Base-by-base conservation (phyloP, 1,140 invertebrate genomes). In the Diploscapter pachys region DNA sequence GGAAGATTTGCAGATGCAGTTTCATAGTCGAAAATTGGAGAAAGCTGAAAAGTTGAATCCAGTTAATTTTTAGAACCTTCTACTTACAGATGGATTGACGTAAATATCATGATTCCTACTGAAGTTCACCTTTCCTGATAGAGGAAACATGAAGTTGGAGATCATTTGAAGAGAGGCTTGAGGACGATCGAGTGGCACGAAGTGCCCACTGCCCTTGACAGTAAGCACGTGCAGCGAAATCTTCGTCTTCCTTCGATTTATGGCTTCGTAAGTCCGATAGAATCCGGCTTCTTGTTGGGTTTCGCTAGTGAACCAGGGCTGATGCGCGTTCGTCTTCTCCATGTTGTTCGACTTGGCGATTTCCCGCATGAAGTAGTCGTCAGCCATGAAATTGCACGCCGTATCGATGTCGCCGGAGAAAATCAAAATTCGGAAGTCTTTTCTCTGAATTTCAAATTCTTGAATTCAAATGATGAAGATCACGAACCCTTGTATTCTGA, bases 391-490 rank as follows among this genome's bases (percentile, higher is more conserved):
- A 76, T 89, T 89, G 79, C 88, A 89, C 0, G 87, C 87, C 85
- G 88, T 88, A 77, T 89, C 88, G n/a, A 88, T 82, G 81, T 89
- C 88, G 5, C 88, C 88, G 80, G 89, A 88, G 81, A 89, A 89
- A 11, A 89, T 82, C 54, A 89, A 63, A 61, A 77, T 50, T 52
- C 75, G 75, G 75, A 77, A 77, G 5, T 62, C 53, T 5, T 50
- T 62, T 48, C 65, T 59, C 49, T 62, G 52, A 72, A 65, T 55
- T 3, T 64, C 0, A 53, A 31, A 31, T 31, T 31, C 31, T 31
- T 31, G 31, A 31, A 31, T 31, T 31, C 31, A 31, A 31, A 31
- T 1, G 31, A 31, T 31, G 31, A 31, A 31, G 31, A 31, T 31
- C 31, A 31, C 31, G 31, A 31, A 31, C 31, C 31, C 31, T 31